Evolutionary conservation across 2,888 invertebrate species (phyloP), one percentile per base, ranked within the genome.

Genomic region (Dioctria rufipes): DNA sequence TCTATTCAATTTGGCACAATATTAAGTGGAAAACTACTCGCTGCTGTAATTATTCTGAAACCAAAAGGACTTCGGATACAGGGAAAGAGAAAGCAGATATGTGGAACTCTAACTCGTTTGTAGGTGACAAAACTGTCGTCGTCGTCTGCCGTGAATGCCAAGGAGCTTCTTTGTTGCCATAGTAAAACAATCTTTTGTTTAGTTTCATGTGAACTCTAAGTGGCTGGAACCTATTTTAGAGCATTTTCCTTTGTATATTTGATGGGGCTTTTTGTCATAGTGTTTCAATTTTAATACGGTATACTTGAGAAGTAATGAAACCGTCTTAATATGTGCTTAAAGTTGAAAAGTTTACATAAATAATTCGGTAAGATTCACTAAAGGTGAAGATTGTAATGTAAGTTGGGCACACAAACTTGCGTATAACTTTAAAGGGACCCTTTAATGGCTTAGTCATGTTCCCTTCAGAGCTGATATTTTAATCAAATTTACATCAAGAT

Each of bases 1-100:
- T 43, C 42, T 43, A 43, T 67, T 67, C 67, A 67, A 67, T 67
- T 67, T 67, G 42, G 67, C 67, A 67, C 46, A 46, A 46, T 46
- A 46, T 46, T 46, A 66, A 67, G 67, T 37, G 67, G n/a, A 67
- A 67, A 67, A 67, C 49, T 43, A 25, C 46, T 43, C 43, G 46
- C n/a, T 46, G 43, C 25, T 25, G n/a, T 40, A 9, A 67, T 67
- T 46, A 67, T 67, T 67, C 46, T 42, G 66, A 66, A 66, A 66
- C 40, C 43, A 42, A 9, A 67, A 46, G 46, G 13, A 46, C 25
- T 46, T 25, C 46, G 46, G 25, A 25, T 67, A 8, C 46, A 46
- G 5, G 13, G 43, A 13, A 11, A 9, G 42, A 46, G 43, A 46
- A 13, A 66, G 40, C 9, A 46, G 25, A 67, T 67, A 67, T 67